Conservation (phyloP, 37 sponge, comb jelly and placozoan genomes). For the Diacarnus erythraeanus region DNA sequence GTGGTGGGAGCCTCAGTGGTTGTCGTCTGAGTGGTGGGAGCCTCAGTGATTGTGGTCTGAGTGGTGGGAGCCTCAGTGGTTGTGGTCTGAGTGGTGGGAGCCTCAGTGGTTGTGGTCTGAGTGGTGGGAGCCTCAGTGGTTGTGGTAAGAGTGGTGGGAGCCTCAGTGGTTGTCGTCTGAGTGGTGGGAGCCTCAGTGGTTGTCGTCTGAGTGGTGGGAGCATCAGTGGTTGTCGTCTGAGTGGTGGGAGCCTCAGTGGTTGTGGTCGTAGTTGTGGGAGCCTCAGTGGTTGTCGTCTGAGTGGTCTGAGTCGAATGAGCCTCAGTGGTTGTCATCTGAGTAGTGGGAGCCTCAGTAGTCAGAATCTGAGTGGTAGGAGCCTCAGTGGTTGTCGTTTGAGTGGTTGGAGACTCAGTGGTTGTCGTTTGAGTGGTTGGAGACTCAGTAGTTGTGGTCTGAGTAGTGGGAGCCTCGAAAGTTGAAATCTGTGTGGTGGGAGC, state of each 20-base stretch:
- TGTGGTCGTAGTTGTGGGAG: background rate
- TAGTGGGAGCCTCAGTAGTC: background rate
- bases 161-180: background rate
- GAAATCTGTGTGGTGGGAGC: background rate
- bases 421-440: background rate
- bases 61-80: background rate
- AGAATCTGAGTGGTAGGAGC: background rate
- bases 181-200: background rate
- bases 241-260: background rate
- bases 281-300: background rate
- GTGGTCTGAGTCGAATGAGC: background rate
- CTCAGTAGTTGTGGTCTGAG: background rate
- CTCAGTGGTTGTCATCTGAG: background rate
- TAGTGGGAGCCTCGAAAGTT: background rate
- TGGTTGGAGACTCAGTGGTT: background rate
- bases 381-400: background rate
- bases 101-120: background rate
- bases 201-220: background rate
- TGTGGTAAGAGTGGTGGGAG: background rate
- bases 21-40: background rate
- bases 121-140: background rate
- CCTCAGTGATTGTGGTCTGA: background rate
- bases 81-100: background rate
- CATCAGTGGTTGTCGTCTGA: background rate
- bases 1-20: background rate